Conservation (phyloP, 2,113 vertebrate genomes). For the Empidonax traillii region DNA sequence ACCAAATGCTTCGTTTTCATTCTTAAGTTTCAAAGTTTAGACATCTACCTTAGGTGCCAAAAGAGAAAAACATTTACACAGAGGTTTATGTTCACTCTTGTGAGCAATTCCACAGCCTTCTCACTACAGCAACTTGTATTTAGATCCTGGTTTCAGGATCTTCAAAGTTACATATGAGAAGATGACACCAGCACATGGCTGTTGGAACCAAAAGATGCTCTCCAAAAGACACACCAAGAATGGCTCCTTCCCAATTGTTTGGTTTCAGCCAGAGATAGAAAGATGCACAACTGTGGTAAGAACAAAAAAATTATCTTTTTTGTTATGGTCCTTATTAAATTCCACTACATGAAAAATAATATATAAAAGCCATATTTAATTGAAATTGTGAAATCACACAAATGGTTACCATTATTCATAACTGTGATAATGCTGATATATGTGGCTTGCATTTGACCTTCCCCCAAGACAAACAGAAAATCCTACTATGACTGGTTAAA, state of each 20-base stretch:
- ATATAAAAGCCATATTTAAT: neutral
- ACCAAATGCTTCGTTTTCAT: neutral
- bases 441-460: neutral
- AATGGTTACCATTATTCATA: neutral
- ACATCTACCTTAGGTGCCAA: neutral
- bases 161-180: neutral
- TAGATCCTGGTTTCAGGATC: neutral
- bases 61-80: neutral
- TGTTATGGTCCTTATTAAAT: neutral
- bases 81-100: neutral
- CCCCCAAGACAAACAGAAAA: neutral
- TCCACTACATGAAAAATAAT: neutral
- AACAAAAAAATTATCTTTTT: neutral
- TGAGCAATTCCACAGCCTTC: neutral
- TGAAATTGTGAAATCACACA: neutral
- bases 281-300: neutral
- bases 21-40: neutral
- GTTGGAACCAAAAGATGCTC: neutral
- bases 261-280: neutral
- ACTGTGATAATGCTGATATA: neutral
- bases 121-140: neutral
- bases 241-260: neutral
- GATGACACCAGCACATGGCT: neutral
- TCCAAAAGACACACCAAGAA: neutral
- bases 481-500: neutral